Percentiles rank a stretch among this genome's conserved stretches.
These are phyloP conservation scores for Megaceryle alcyon DNA, from an alignment of 2,797 vertebrate species.

Conservation along the genomic window DNA sequence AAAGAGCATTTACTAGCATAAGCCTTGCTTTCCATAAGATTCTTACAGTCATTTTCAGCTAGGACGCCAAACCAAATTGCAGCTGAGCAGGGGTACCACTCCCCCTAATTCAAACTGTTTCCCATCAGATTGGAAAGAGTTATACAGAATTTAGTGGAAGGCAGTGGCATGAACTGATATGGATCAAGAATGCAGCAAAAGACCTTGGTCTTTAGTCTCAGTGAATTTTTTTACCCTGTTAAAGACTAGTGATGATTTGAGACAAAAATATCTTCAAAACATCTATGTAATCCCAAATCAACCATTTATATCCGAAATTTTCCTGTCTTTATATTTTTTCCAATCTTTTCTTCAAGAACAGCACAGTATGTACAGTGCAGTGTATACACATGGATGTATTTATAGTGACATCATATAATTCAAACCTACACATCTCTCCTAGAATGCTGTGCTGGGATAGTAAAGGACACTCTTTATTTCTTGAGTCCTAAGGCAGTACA, in stretches of 20 bases:
- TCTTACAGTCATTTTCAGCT: background rate
- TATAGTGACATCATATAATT: background rate
- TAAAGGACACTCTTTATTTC: background rate
- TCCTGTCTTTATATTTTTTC: background rate
- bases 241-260: background rate
- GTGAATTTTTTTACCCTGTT: background rate
- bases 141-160: background rate
- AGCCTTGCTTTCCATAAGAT: background rate
- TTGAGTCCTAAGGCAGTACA: background rate
- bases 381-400: background rate
- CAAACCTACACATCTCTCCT: background rate
- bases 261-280: background rate
- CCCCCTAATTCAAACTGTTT: background rate
- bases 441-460: background rate
- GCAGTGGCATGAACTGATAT: rapidly evolving
- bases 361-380: rapidly evolving
- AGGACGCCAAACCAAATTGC: background rate
- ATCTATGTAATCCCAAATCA: background rate
- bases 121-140: background rate
- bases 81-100: background rate
- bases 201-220: background rate
- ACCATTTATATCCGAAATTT: background rate
- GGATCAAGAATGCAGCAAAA: background rate
- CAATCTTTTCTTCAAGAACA: background rate
- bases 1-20: background rate